Evolutionary conservation across 2,113 vertebrate species (phyloP), one percentile per base, ranked within the genome.

Genomic region (Gobius niger): DNA sequence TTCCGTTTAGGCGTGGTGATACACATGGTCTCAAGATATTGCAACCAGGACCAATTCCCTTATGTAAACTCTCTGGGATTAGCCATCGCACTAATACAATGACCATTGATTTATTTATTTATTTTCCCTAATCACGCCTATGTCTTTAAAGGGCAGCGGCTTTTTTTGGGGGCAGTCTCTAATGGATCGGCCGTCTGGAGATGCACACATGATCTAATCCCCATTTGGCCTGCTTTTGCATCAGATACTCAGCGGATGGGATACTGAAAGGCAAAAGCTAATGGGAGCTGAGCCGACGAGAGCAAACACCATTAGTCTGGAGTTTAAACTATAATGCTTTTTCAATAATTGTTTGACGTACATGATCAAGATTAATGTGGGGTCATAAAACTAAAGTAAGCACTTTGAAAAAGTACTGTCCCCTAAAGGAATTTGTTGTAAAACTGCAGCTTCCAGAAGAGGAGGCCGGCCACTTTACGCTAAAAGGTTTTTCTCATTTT

Each of bases 51-150:
- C 34, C 74, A 63, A 77, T 51, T 74, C 73, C 51, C 67, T 89
- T 89, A 85, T 44, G 44, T 85, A 88, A 91, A 50, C 54, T 12
- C 81, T 70, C 78, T 56, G 59, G 85, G 81, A 88, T 89, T 88
- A 85, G 14, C 77, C 73, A 10, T 19, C 0, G 15, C 66, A 63
- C 63, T 83, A 81, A 80, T 75, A 80, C 72, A 50, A 47, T 75
- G 72, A 54, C 73, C 57, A 78, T 84, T 83, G 68, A 82, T 83
- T 87, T 77, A 78, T 90, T 89, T 82, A 46, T 79, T 78, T 88
- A 0, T 82, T 60, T 82, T 63, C 62, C 77, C 19, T 75, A 85
- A 85, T 87, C 82, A 67, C 10, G 70, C 47, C n/a, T 84, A 80
- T 85, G 70, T 81, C 75, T 88, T 82, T 83, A 66, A 75, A 83